These are phyloP conservation scores for Choristoneura fumiferana DNA, from an alignment of 1,140 invertebrate genomes.

Conservation along the genomic window DNA sequence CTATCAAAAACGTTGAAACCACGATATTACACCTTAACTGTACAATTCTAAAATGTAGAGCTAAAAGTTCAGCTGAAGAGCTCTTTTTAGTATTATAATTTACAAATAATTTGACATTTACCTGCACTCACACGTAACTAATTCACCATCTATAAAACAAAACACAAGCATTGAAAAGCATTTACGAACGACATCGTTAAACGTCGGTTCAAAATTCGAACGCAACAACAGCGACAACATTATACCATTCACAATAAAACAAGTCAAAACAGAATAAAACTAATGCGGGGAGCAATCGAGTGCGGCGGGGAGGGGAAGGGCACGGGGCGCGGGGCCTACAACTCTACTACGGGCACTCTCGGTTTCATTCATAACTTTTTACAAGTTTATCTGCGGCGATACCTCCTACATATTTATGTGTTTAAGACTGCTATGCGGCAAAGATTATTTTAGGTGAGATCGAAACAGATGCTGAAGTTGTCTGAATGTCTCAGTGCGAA, in stretches of 20 bases:
- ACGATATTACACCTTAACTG: no score
- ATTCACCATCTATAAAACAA: background rate
- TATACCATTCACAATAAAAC: constrained; percentile 51
- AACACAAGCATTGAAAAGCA: background rate
- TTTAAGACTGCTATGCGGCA: constrained; percentile 61
- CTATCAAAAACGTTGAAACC: no score
- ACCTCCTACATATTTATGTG: constrained; percentile 77
- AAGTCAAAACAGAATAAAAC: constrained; percentile 69
- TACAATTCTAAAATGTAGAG: no score
- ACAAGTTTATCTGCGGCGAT: constrained; percentile 76
- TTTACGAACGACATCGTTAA: background rate
- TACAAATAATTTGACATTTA: no score
- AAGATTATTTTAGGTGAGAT: constrained; percentile 40
- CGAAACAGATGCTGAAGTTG: no score
- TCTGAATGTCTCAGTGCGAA: no score
- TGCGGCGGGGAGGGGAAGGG: constrained; percentile 22
- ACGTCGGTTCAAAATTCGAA: background rate
- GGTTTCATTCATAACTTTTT: constrained; percentile 78
- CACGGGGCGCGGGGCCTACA: constrained; percentile 49
- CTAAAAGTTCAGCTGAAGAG: no score
- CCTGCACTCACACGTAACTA: no score
- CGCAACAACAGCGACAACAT: constrained; percentile 29
- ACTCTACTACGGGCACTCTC: constrained; percentile 75
- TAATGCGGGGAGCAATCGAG: constrained; percentile 69
- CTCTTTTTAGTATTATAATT: no score